Evolutionary conservation across 2,113 vertebrate species (phyloP).

Genomic region (Uropsilus gracilis): DNA sequence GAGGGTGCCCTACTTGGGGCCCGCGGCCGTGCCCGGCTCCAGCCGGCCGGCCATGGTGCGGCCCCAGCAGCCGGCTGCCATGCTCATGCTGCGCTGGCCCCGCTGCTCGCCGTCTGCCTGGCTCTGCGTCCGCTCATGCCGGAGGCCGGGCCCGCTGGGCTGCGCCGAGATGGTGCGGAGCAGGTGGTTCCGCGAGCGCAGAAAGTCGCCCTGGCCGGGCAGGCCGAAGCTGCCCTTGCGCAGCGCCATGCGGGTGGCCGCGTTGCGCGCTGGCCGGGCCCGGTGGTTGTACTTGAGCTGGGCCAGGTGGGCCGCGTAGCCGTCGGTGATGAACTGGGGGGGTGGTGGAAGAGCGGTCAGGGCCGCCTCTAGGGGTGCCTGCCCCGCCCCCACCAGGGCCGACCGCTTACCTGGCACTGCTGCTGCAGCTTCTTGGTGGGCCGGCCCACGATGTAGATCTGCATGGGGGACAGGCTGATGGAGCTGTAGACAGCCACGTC

Average conservation of each 20-base stretch:
- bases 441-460: conserved; percentile 98
- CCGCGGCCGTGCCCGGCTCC: conserved; percentile 86
- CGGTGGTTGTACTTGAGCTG: conserved; percentile 97
- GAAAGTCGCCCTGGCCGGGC: conserved; percentile 93
- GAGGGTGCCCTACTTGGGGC: conserved; percentile 84
- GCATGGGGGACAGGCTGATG: conserved; percentile 93
- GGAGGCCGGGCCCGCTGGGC: conserved; percentile 84
- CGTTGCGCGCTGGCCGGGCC: conserved; percentile 92
- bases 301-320: conserved; percentile 96
- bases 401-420: conserved; percentile 94
- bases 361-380: accelerated
- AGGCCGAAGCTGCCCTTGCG: conserved; percentile 97
- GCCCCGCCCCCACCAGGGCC: accelerated
- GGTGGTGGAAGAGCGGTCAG: neutral
- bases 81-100: conserved; percentile 95
- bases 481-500: conserved; percentile 96
- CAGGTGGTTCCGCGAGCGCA: conserved; percentile 97
- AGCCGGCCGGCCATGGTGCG: conserved; percentile 88
- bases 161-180: conserved; percentile 96
- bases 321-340: conserved; percentile 95
- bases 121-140: conserved; percentile 94
- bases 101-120: conserved; percentile 93
- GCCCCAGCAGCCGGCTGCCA: conserved; percentile 97
- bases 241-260: conserved; percentile 92
- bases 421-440: conserved; percentile 97